Base-by-base conservation (phyloP, 2,113 vertebrate species). In the Sclerurus mexicanus region DNA sequence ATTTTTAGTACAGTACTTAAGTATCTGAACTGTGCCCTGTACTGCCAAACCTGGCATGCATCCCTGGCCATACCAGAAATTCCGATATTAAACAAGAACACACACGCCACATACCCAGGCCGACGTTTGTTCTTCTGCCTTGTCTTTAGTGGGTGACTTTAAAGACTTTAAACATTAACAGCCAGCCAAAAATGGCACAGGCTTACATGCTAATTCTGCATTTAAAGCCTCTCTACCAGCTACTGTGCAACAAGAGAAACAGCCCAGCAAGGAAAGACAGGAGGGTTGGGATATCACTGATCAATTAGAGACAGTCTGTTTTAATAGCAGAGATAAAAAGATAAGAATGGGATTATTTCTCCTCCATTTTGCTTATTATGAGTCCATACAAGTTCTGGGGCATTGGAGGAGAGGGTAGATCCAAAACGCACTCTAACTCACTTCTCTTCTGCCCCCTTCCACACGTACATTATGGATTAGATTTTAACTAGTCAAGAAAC, bases 1-100 rank as follows among this genome's bases (percentile, higher is more conserved):
- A 98, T 98, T 98, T 98, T 97, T 98, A 98, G 97, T 59, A 86
- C 71, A 94, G 94, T 89, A 90, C 83, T 98, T 97, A 94, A 96
- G 94, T 95, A 96, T 97, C 93, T 96, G 94, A 97, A 96, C 94
- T 95, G 94, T 95, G 93, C 96, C 91, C 95, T 96, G 88, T 31
- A 58, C 80, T 95, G 78, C 94, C 89, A 95, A 95, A 85, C 69
- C 58, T 83, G 76, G 89, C 92, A 93, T 47, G 77, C 16, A 23
- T 94, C 79, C 68, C 75, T 58, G 68, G 33, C 59, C 91, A 89
- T 96, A 94, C 93, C 92, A 81, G 83, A 86, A 96, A 89, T 93
- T 91, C 95, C 60, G 3, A 85, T 92, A 97, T 95, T 94, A 89
- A 96, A 96, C 94, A 97, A 95, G 95, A 96, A 91, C 85, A 90